Evolutionary conservation across 2,888 invertebrate species (phyloP), one percentile per base, ranked within the genome.

Genomic region (Chloroclysta siterata): DNA sequence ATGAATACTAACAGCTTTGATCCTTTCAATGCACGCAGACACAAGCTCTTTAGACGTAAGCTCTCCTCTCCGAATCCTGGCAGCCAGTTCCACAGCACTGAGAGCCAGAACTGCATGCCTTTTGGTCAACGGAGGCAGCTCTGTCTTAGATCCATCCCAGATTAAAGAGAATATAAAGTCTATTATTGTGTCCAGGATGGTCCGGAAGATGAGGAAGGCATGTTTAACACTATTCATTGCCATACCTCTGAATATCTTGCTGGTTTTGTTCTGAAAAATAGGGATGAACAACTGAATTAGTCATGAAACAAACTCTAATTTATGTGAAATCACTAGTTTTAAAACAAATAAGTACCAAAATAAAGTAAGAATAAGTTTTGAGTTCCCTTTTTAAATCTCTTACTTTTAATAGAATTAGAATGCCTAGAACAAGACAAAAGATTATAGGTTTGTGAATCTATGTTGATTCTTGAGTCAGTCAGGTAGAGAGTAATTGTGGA

Each of bases 21-120:
- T 97, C 72, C 98, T 94, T 53, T 96, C 95, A 69, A 97, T 96
- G 80, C 95, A 98, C 2, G 95, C 94, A 65, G 89, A 88, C 0
- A 97, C 96, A 15, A 98, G 94, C 66, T 95, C 94, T 77, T 95
- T 95, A 2, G 95, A 95, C 53, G 94, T 95, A 8, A 97, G 69
- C 77, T 95, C 89, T 54, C 93, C 93, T 29, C 79, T 87, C 76
- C 95, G 92, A 57, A 97, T 97, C 85, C 95, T 94, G 53, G 88
- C 84, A 0, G 97, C 96, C 66, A 97, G 81, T 13, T 94, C 87
- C 13, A 94, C 90, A 0, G 96, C 97, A 83, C 97, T 97, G 76
- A 95, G 94, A 0, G 79, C 68, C 5, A 93, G 72, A 0, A 93
- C 76, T 0, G 70, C 73, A 63, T 90, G 89, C 39, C 74, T 78